Base-by-base conservation (phyloP, 2,113 vertebrate species). In the Mixornis gularis region DNA sequence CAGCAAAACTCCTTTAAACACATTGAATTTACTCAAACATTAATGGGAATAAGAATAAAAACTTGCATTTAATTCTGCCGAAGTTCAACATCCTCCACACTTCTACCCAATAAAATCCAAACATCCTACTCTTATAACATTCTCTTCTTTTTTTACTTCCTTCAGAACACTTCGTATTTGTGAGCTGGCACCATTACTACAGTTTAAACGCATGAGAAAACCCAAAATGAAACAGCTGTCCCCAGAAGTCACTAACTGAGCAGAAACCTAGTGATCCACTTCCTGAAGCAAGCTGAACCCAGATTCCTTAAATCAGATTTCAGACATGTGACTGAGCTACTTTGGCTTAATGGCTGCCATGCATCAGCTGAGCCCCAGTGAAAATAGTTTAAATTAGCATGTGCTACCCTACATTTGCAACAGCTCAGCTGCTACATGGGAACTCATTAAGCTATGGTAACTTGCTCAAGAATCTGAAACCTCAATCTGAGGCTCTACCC, bases 371-470 rank as follows among this genome's bases (percentile, higher is more conserved):
- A 95, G 91, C 55, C 92, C 64, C 63, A 65, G 53, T 64, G 68
- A 87, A 94, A 85, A 87, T 4, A 65, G 87, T 92, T 82, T 82
- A 69, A 92, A 94, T 85, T 85, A 79, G 55, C 32, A 3, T n/a
- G 70, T 73, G 87, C 92, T 87, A 95, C 81, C 90, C 90, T 96
- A 70, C 51, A 85, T 95, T 92, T 89, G 51, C 85, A 77, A 89
- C 63, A 92, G 89, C 94, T 95, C 95, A 95, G 91, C 94, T 96
- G 94, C 92, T 91, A 17, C 59, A 48, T 25, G 62, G 71, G 46
- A 91, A 53, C 71, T 92, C 94, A 96, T 96, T 96, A 95, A 91
- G 87, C 92, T 73, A 89, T 73, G 93, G 94, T 89, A 95, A 94
- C 94, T 94, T 94, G 94, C 89, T 94, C 74, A 85, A 92, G 85